Evolutionary conservation across 1,140 invertebrate species (phyloP).

Genomic region (Geopemphigus sp.): DNA sequence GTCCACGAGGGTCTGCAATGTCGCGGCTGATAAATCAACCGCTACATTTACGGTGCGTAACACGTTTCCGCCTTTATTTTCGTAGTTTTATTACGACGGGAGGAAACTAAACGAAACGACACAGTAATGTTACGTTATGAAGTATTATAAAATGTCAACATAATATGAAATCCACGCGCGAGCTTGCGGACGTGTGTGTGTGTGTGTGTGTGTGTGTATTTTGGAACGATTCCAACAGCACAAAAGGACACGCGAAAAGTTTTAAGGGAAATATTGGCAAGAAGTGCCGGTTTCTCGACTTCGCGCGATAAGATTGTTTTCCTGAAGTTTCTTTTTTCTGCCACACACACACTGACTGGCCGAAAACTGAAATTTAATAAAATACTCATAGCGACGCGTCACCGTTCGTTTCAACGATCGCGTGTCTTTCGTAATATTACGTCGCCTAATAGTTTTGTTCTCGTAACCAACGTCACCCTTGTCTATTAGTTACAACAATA

Average conservation of each 20-base stretch:
- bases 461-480: no score
- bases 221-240: constrained; percentile 32
- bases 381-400: not conserved
- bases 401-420: no score
- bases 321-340: constrained; percentile 26
- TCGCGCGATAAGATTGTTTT: constrained; percentile 44
- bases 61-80: not conserved
- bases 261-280: constrained; percentile 48
- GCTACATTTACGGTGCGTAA: not conserved
- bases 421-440: no score
- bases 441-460: no score
- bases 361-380: constrained; percentile 28
- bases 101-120: not conserved
- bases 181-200: no score
- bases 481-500: no score
- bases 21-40: not conserved
- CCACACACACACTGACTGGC: not conserved
- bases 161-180: not conserved
- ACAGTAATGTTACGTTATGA: not conserved
- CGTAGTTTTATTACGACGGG: not conserved
- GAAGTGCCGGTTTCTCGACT: constrained; percentile 18
- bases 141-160: constrained; percentile 27
- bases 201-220: not conserved
- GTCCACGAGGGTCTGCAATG: no score
- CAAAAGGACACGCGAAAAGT: constrained; percentile 45